A percentile compares a stretch with the other conserved stretches of the same genome.
Conservation (phyloP, 2,113 vertebrate species). For the Xerus inauris region DNA sequence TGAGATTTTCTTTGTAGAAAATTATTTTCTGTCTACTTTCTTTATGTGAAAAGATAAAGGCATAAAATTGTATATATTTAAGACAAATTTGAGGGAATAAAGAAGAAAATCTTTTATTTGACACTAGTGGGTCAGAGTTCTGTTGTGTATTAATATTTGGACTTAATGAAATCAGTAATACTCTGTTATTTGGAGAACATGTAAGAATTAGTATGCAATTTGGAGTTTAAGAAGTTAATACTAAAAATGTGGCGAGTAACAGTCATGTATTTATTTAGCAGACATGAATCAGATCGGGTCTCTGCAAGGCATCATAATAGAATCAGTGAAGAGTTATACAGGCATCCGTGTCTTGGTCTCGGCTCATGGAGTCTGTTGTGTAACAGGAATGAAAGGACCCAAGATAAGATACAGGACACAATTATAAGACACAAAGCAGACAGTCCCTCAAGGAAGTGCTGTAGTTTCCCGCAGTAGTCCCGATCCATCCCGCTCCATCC, state of each 20-base stretch:
- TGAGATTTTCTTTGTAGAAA: constrained; percentile 40
- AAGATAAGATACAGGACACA: background rate
- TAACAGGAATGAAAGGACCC: background rate
- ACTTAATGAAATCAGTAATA: background rate
- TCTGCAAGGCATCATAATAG: background rate
- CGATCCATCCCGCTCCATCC: background rate
- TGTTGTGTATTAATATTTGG: background rate
- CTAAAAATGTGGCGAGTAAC: constrained; percentile 9
- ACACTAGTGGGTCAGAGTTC: background rate
- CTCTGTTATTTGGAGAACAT: background rate
- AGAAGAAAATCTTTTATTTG: constrained; percentile 22
- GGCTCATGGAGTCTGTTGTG: background rate
- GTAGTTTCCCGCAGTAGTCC: background rate
- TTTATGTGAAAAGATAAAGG: constrained; percentile 20
- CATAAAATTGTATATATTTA: constrained; percentile 26
- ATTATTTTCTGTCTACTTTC: background rate
- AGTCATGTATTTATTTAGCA: constrained; percentile 9
- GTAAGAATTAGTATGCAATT: constrained; percentile 20
- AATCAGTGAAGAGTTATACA: background rate
- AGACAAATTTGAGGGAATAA: background rate
- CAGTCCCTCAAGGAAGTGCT: background rate
- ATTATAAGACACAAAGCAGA: constrained; percentile 16
- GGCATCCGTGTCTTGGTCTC: background rate
- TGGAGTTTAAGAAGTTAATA: constrained; percentile 19
- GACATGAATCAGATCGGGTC: background rate